Evolutionary conservation across 2,797 vertebrate genomes (phyloP), one percentile per base, ranked within the genome.

Genomic region (Coracias cyanogaster): DNA sequence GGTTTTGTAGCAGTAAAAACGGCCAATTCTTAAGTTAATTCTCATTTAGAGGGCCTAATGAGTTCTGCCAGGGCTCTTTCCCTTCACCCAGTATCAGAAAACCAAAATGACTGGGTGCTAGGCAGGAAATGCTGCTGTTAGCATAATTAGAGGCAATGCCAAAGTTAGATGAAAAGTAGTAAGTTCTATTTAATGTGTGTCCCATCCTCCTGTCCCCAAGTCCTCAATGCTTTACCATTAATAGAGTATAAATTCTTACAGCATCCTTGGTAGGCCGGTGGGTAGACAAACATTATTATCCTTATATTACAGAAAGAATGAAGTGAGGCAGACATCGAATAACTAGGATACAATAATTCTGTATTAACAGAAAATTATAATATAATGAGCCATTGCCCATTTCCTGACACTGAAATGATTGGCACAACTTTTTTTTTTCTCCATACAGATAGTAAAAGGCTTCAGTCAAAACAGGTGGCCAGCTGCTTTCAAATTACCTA

Each of bases 121-220:
- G 37, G 41, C 29, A 57, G 21, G 19, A 84, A 87, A 77, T 41
- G 45, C 45, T 80, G 19, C 51, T 73, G 18, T 52, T 80, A 61
- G 29, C 5, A 3, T 48, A 65, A 20, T 94, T 84, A 39, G 2
- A 71, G 89, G 26, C 33, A 81, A 61, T 37, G 24, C 49, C 7
- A 35, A 84, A 58, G 7, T 76, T 37, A 66, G 43, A 45, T 28
- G 28, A 39, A 71, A 93, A 74, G 9, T 11, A 46, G 2, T 33
- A 89, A 71, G 11, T 74, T 45, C 49, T 73, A 25, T 62, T 80
- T 85, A 89, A 57, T n/a, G 11, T 37, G 11, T 6, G 1, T 39
- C 9, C 14, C 1, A 1, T 65, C 0, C 2, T 61, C 18, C 39
- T 65, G 31, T 39, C 10, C 26, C 21, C 29, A 77, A n/a, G 73